Evolutionary conservation across 2,113 vertebrate species (phyloP).

Genomic region (Tenrec ecaudatus): DNA sequence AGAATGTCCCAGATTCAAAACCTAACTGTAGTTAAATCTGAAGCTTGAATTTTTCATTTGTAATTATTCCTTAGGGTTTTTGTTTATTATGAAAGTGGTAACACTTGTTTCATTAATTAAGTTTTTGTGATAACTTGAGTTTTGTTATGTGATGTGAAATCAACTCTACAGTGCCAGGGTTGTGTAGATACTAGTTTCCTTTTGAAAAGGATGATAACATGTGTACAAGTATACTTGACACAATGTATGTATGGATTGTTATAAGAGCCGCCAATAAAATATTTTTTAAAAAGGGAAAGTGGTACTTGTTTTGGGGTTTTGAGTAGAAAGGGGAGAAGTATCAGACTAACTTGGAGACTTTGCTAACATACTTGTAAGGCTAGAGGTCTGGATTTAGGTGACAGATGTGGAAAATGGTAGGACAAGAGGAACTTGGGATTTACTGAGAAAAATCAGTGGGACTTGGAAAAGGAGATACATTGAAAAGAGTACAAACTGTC

Average conservation of each 20-base stretch:
- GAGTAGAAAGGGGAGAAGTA: conserved; percentile 17
- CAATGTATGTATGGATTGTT: no score
- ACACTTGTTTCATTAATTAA: conserved; percentile 1
- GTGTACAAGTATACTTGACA: no score
- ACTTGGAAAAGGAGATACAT: background rate
- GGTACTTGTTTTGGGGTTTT: conserved; percentile 34
- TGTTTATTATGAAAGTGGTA: background rate
- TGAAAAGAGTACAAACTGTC: background rate
- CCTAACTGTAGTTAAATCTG: conserved; percentile 23
- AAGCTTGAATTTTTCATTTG: conserved; percentile 54
- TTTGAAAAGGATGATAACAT: no score
- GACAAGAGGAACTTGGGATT: conserved; percentile 10
- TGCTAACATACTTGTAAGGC: no score
- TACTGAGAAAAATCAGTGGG: conserved; percentile 1
- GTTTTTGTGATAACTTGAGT: conserved; percentile 23
- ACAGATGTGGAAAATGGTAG: conserved; percentile 32
- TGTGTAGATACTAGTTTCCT: background rate
- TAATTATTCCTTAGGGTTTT: conserved; percentile 29
- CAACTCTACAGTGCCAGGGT: background rate
- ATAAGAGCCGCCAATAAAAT: no score
- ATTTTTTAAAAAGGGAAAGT: background rate
- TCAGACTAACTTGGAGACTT: conserved; percentile 27
- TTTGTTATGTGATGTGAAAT: conserved; percentile 27
- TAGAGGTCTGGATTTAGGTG: background rate
- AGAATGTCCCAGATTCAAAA: conserved; percentile 27